A percentile compares a stretch with the other conserved stretches of the same genome.
These are phyloP conservation scores for Bombus pascuorum DNA, from an alignment of 1,140 invertebrate genomes.

Conservation along the genomic window DNA sequence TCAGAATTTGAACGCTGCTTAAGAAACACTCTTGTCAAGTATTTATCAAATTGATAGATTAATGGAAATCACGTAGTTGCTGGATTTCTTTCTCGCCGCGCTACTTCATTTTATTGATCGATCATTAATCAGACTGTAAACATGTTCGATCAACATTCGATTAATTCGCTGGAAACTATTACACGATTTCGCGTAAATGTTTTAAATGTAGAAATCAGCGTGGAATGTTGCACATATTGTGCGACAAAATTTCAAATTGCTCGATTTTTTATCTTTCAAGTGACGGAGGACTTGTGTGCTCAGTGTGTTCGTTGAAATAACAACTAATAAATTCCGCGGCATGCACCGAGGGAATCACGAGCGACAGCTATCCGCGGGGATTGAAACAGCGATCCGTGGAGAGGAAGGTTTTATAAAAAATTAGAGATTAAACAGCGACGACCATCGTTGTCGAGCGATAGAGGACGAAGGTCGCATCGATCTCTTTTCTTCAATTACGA, in stretches of 20 bases:
- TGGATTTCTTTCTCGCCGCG: neutral
- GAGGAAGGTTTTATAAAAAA: neutral
- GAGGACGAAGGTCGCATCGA: neutral
- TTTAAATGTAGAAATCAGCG: neutral
- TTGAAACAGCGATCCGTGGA: neutral
- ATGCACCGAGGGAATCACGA: neutral
- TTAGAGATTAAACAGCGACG: slow-evolving; percentile 8
- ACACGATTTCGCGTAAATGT: neutral
- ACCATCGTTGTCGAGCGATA: neutral
- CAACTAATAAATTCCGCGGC: neutral
- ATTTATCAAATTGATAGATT: too few relatives aligned
- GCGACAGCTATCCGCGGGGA: neutral
- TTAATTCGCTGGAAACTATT: too few relatives aligned
- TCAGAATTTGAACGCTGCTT: too few relatives aligned
- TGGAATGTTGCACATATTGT: neutral
- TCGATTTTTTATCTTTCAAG: neutral
- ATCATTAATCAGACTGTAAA: neutral
- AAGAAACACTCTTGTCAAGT: too few relatives aligned
- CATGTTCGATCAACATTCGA: neutral
- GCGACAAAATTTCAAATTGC: neutral
- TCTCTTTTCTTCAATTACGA: slow-evolving; percentile 1
- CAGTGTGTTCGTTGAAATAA: slow-evolving; percentile 2
- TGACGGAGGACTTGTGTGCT: neutral
- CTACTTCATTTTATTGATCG: neutral
- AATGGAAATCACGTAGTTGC: too few relatives aligned